These are phyloP conservation scores for Archaeoteleia sp. DNA, from an alignment of 2,888 invertebrate species.

Conservation along the genomic window DNA sequence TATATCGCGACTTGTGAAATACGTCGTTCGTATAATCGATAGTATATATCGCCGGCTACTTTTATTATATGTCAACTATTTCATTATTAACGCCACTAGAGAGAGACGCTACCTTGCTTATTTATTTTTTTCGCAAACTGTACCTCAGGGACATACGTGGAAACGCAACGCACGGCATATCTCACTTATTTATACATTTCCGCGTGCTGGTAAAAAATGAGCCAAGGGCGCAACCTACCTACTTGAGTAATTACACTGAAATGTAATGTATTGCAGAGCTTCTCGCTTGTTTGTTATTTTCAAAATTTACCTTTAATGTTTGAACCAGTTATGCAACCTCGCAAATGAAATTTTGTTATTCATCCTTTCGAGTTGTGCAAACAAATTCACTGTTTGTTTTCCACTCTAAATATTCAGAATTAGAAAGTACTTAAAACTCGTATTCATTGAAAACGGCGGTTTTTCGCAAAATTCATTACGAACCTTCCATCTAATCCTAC, in stretches of 20 bases:
- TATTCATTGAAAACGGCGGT: slow-evolving; percentile 26
- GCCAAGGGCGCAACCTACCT: slow-evolving; percentile 17
- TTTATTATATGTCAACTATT: slow-evolving; percentile 18
- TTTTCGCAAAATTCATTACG: slow-evolving; percentile 14
- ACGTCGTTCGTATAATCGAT: slow-evolving; percentile 31
- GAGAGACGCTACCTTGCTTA: slow-evolving; percentile 19
- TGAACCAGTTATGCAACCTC: too few relatives aligned
- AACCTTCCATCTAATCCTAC: slow-evolving; percentile 19
- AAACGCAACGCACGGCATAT: slow-evolving; percentile 26
- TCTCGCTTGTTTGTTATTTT: slow-evolving; percentile 6
- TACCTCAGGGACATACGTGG: slow-evolving; percentile 21
- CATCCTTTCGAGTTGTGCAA: too few relatives aligned
- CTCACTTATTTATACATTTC: slow-evolving; percentile 33
- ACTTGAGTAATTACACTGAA: slow-evolving; percentile 17
- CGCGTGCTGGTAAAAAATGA: slow-evolving; percentile 17
- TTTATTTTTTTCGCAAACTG: slow-evolving; percentile 20
- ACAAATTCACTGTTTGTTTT: too few relatives aligned
- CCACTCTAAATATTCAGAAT: too few relatives aligned
- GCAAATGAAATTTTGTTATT: too few relatives aligned
- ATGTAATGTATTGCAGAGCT: slow-evolving; percentile 5
- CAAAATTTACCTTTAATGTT: too few relatives aligned
- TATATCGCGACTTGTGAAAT: slow-evolving; percentile 41
- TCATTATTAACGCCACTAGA: slow-evolving; percentile 28
- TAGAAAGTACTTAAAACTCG: too few relatives aligned
- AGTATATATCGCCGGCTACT: slow-evolving; percentile 18